Evolutionary conservation across 2,888 invertebrate species (phyloP), one percentile per base, ranked within the genome.

Genomic region (Cheilosia grossa): DNA sequence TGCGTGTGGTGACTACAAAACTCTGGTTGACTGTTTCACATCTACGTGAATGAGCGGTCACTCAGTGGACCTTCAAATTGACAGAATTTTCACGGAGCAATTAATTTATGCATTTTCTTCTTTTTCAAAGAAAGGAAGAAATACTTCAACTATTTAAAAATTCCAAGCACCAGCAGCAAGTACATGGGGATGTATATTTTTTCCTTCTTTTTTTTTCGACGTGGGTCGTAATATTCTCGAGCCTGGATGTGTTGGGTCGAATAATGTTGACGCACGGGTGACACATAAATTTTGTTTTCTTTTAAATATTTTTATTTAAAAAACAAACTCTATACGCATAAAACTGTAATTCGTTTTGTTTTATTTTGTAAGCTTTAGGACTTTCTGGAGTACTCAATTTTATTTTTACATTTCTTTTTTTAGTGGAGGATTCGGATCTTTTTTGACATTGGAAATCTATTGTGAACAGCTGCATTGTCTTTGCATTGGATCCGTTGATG

Each of bases 371-470:
- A 47, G 17, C n/a, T 6, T 17, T 27, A 53, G 24, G 17, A 19
- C 42, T 47, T 63, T 53, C 19, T 42, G 10, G 6, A 27, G 27
- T 27, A 17, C 24, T 63, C 24, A 63, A 56, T 56, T 47, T 53
- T 53, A 24, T 17, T 37, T 59, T 37, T 27, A 30, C 53, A 33
- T 49, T 47, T 70, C 4, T 42, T 51, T 17, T n/a, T 33, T 51
- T 19, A 61, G 15, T 10, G n/a, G 15, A 24, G 13, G 15, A 53
- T 6, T 47, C 21, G 10, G 17, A 10, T 54, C 17, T 53, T 40
- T 10, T 66, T 72, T 77, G 77, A 82, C 82, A 82, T 69, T 66
- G 49, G 37, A 72, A 72, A 82, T 82, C 77, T 82, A 82, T 73
- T 42, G 44, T 33, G 15, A 56, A 63, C 82, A 82, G 82, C 82